phyloP scores from a whole-genome alignment of 2,888 invertebrate genomes.

The Polydrusus pterygomalis region DNA sequence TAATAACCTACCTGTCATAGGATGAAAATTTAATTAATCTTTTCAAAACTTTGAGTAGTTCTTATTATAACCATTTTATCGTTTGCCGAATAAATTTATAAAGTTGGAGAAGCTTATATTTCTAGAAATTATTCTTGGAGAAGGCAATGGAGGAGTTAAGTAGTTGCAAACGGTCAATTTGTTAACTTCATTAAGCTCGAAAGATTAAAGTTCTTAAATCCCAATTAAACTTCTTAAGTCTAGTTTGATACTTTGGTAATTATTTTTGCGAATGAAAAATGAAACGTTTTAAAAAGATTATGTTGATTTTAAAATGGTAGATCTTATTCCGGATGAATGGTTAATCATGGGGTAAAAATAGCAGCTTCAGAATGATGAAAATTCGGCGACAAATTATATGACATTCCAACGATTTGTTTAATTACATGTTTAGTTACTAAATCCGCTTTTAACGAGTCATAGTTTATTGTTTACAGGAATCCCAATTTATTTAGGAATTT shows the following conservation, averaged over 20 bases:
- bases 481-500: too few relatives aligned
- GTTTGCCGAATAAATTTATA: slow-evolving; percentile 24
- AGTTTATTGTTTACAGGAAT: too few relatives aligned
- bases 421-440: too few relatives aligned
- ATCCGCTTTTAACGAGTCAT: too few relatives aligned
- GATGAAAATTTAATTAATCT: slow-evolving; percentile 8
- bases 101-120: slow-evolving; percentile 36
- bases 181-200: slow-evolving; percentile 31
- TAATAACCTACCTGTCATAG: slow-evolving; percentile 5
- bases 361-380: too few relatives aligned
- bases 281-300: background rate
- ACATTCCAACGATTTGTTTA: too few relatives aligned
- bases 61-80: slow-evolving; percentile 26
- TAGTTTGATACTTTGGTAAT: slow-evolving; percentile 21
- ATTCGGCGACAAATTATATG: too few relatives aligned
- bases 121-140: slow-evolving; percentile 19
- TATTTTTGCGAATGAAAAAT: slow-evolving; percentile 6
- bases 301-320: background rate
- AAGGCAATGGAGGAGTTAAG: slow-evolving; percentile 27
- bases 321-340: background rate
- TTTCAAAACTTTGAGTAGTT: slow-evolving; percentile 22
- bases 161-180: slow-evolving; percentile 36
- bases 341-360: background rate
- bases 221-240: slow-evolving; percentile 31
- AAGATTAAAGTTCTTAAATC: slow-evolving; percentile 28